phyloP scores from a whole-genome alignment of 1,140 invertebrate species.

The Sycobia sp. region DNA sequence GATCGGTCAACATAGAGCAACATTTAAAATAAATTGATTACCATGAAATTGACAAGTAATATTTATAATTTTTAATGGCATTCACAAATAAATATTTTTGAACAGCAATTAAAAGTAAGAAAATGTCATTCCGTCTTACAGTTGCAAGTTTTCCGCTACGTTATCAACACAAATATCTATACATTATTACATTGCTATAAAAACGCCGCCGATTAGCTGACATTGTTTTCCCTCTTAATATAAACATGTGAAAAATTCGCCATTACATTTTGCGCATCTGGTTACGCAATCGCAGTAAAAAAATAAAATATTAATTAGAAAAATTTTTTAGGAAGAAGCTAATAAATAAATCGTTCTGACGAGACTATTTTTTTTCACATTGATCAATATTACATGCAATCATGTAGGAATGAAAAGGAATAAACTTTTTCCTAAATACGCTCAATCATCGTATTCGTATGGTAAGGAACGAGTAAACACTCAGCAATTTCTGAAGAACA shows the following conservation, averaged over 20 bases:
- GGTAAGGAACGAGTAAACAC: too few relatives aligned
- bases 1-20: constrained; percentile 2
- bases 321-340: not conserved
- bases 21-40: not conserved
- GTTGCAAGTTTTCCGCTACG: constrained; percentile 11
- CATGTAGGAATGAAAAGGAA: too few relatives aligned
- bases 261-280: not conserved
- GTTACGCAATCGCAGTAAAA: not conserved
- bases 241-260: constrained; percentile 21
- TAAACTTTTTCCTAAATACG: too few relatives aligned
- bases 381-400: constrained; percentile 7
- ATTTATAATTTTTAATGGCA: not conserved
- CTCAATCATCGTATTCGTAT: too few relatives aligned
- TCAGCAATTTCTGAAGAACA: too few relatives aligned
- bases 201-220: constrained; percentile 19
- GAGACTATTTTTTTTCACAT: not conserved
- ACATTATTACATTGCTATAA: constrained; percentile 5
- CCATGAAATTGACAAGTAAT: constrained; percentile 6
- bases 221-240: not conserved
- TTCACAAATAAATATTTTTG: constrained; percentile 6
- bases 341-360: not conserved
- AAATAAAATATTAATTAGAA: not conserved
- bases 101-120: not conserved
- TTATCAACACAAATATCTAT: constrained; percentile 4
- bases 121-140: constrained; percentile 15